Base-by-base conservation (phyloP, 2,113 vertebrate species). In the Nibea coibor region DNA sequence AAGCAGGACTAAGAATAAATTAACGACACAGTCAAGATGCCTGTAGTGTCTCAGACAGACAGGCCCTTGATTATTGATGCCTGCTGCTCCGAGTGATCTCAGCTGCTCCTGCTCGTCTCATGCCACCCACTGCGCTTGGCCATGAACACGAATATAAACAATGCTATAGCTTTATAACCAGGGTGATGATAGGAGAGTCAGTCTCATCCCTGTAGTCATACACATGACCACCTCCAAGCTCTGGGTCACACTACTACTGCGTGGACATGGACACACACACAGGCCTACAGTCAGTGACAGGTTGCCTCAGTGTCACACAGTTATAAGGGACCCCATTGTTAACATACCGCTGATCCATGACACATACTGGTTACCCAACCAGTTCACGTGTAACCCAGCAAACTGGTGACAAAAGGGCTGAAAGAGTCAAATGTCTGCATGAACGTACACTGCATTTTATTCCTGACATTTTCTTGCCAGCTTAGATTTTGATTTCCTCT, bases 301-400 rank as follows among this genome's bases (percentile, higher is more conserved):
- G 77, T 80, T 79, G 61, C 82, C 72, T 76, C 61, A 20, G 19
- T 77, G 84, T 80, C 53, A 45, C 61, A 80, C 72, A 50, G 43
- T 31, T 72, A 85, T 77, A 88, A 83, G 47, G 47, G 65, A 83
- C 35, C 16, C 68, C 58, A 54, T 89, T 91, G 90, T 92, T 87
- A 66, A 66, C 78, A 72, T 28, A 71, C 62, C 71, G 65, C 35
- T 59, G 72, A 86, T 83, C 42, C 53, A 28, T 75, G 71, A 84
- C 82, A 68, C 82, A 82, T 56, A 75, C 43, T 78, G 72, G 19
- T 82, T 88, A 83, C 62, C 39, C 26, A 69, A 81, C 48, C 12
- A 16, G 43, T 57, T 83, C 66, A 75, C 53, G 48, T 54, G 62
- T 69, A 66, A 77, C 54, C 35, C 53, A 68, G 59, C 12, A 22